phyloP scores from a whole-genome alignment of 2,797 vertebrate species.

The Gambelia wislizenii region DNA sequence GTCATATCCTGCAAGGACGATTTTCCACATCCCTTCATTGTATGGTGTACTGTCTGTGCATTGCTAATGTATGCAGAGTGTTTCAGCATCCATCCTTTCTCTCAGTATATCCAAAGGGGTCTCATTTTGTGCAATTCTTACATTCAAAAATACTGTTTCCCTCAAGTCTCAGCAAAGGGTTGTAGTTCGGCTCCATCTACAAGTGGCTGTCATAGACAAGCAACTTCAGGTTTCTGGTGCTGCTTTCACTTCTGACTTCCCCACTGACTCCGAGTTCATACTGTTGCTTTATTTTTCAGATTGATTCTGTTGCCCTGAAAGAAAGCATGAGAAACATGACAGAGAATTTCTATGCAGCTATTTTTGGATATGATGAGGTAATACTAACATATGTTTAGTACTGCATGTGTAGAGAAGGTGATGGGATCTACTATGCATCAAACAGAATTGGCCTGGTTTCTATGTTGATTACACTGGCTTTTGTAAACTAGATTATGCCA shows the following conservation, averaged over 20 bases:
- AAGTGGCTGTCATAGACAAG: background rate
- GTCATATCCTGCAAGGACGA: background rate
- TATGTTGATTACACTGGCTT: background rate
- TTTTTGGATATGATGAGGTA: constrained; percentile 99
- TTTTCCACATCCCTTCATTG: background rate
- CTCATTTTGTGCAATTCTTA: background rate
- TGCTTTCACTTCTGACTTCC: background rate
- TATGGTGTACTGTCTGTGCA: background rate
- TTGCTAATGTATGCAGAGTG: background rate
- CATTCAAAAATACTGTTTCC: background rate
- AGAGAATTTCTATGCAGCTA: constrained; percentile 93
- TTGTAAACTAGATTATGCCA: background rate
- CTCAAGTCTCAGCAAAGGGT: background rate
- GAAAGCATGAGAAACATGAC: constrained; percentile 89
- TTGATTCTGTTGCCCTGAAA: constrained; percentile 88
- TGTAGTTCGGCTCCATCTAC: background rate
- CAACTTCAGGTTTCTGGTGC: background rate
- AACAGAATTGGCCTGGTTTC: background rate
- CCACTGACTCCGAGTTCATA: background rate
- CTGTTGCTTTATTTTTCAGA: constrained; percentile 80
- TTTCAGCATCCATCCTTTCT: background rate
- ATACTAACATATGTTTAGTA: constrained; percentile 47
- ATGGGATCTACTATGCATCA: background rate
- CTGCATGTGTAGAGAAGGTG: background rate
- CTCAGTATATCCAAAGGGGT: background rate